Base-by-base conservation (phyloP, 2,888 invertebrate species). In the Ectobius pallidus region DNA sequence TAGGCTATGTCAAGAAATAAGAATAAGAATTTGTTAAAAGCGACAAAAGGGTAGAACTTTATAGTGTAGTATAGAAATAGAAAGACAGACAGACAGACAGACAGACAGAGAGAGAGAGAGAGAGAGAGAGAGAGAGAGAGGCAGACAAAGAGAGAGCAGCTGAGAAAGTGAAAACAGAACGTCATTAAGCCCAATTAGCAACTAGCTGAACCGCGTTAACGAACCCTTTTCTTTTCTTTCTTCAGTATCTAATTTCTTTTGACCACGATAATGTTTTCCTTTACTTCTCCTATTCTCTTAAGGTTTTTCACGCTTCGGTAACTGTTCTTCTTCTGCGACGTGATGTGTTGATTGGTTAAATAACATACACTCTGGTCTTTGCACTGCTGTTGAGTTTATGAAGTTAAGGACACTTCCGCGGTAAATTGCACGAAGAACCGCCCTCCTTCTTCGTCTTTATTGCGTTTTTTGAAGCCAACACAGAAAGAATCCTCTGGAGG, bases 301-400 rank as follows among this genome's bases (percentile, higher is more conserved):
- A 52, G 2, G 3, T 1, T 14, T 52, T 52, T 46, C 25, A 14
- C 52, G 52, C 1, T 52, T n/a, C 22, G 25, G 6, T 2, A 52
- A 22, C 52, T 25, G 25, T 20, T 52, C 52, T 52, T 52, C 52
- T 52, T 46, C 3, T 18, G n/a, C n/a, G 7, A 18, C 25, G 52
- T 52, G 52, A 52, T 52, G 52, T 22, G 52, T 52, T 52, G 52
- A 52, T 52, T 25, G 52, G 52, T 25, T 52, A 52, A 52, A 25
- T 25, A 52, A 52, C 18, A 52, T 25, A 52, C 52, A 22, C n/a
- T n/a, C 11, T 11, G 1, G 25, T 25, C 20, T 52, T 52, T 25
- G 25, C 25, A 52, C 25, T 22, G 52, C 11, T 52, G 11, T 25
- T 52, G 11, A 22, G 52, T 25, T 52, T 52, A 52, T 52, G 52